Evolutionary conservation across 2,888 invertebrate genomes (phyloP).

Genomic region (Suillia variegata): DNA sequence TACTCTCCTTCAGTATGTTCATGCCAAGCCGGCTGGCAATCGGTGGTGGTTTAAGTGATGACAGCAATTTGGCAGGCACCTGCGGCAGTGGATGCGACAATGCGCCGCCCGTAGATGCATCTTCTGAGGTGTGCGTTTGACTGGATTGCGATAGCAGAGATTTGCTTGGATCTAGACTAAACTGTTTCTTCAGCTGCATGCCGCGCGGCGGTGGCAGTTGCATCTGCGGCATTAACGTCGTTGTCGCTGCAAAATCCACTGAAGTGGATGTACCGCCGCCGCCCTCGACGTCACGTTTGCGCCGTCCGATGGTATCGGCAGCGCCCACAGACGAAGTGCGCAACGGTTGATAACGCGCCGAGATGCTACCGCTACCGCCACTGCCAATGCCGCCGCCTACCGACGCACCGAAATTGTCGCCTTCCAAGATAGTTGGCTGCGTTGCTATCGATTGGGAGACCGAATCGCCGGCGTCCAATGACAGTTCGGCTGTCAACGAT

Average conservation of each 20-base stretch:
- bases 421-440: slow-evolving; percentile 16
- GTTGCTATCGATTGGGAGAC: slow-evolving; percentile 37
- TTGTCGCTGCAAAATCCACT: slow-evolving; percentile 43
- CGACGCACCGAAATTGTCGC: slow-evolving; percentile 36
- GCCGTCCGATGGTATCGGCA: slow-evolving; percentile 37
- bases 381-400: slow-evolving; percentile 21
- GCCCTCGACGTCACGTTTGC: slow-evolving; percentile 4
- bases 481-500: slow-evolving; percentile 57
- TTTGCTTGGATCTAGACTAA: slow-evolving; percentile 60
- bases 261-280: no score
- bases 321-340: slow-evolving; percentile 57
- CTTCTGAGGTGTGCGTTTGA: slow-evolving; percentile 16
- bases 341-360: slow-evolving; percentile 50
- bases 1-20: slow-evolving; percentile 61
- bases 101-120: slow-evolving; percentile 36
- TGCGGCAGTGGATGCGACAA: slow-evolving; percentile 37
- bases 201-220: slow-evolving; percentile 51
- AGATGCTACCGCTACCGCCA: slow-evolving; percentile 30
- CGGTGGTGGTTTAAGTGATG: slow-evolving; percentile 53
- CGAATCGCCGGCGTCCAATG: slow-evolving; percentile 55
- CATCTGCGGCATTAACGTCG: slow-evolving; percentile 42
- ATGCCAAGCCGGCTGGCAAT: slow-evolving; percentile 52
- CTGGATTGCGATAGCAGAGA: slow-evolving; percentile 42
- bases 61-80: slow-evolving; percentile 52
- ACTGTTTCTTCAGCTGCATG: slow-evolving; percentile 60